Conservation (phyloP, 2,113 vertebrate species). For the Thermophis baileyi region DNA sequence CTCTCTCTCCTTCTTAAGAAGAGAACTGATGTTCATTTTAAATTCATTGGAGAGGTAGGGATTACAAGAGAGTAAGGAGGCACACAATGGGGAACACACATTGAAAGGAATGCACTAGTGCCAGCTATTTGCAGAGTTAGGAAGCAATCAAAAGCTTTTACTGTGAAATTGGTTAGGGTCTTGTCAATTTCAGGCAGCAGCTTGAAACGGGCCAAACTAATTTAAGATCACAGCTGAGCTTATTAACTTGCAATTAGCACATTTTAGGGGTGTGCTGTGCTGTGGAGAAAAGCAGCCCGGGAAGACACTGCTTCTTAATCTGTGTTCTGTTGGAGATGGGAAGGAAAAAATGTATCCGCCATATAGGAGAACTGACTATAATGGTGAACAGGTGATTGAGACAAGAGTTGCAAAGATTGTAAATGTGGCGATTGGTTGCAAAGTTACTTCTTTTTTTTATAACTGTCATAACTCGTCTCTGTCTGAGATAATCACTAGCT, state of each 20-base stretch:
- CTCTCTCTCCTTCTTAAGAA: not conserved
- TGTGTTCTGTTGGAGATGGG: not conserved
- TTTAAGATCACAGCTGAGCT: not conserved
- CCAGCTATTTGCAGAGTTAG: not conserved
- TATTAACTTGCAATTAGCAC: not conserved
- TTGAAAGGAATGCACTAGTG: not conserved
- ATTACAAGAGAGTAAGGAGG: not conserved
- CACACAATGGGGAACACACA: not conserved
- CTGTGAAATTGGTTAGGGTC: not conserved
- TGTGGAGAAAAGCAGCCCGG: not conserved
- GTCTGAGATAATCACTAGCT: not conserved
- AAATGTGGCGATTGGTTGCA: not conserved
- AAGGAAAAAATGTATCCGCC: not conserved
- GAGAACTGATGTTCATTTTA: not conserved
- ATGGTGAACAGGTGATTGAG: not conserved
- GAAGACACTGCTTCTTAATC: not conserved
- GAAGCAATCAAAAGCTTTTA: not conserved
- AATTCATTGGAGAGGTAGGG: not conserved
- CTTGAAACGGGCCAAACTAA: not conserved
- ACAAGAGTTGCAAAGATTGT: not conserved
- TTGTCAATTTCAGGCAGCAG: not conserved
- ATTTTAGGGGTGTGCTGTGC: not conserved
- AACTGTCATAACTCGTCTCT: not conserved
- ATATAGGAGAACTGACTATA: not conserved
- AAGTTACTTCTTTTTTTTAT: not conserved